Percentiles rank a stretch among this genome's conserved stretches.
phyloP scores from a whole-genome alignment of 2,888 invertebrate species.

The Piscicola geometra region DNA sequence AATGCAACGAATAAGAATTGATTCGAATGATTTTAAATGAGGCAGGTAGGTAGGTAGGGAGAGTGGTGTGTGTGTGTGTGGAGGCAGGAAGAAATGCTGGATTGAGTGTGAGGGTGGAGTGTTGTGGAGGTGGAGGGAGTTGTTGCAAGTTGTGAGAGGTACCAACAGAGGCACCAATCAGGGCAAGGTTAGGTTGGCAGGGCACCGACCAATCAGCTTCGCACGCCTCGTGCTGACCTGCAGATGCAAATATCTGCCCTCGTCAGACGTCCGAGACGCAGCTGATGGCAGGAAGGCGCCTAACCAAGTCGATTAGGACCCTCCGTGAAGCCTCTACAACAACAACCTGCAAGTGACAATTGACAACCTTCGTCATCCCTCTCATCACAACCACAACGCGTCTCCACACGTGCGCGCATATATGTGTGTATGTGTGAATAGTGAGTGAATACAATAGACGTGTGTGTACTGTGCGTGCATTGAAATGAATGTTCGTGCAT shows the following conservation, averaged over 20 bases:
- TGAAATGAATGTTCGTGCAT: too few relatives aligned
- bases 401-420: too few relatives aligned
- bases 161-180: not conserved
- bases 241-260: not conserved
- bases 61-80: not conserved
- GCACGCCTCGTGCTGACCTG: not conserved
- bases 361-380: too few relatives aligned
- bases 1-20: too few relatives aligned
- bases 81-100: not conserved
- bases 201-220: slow-evolving; percentile 5
- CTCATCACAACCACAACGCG: too few relatives aligned
- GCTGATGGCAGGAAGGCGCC: not conserved
- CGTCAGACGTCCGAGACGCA: not conserved
- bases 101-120: not conserved
- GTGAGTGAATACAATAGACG: too few relatives aligned
- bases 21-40: too few relatives aligned
- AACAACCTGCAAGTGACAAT: too few relatives aligned
- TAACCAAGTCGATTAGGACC: slow-evolving; percentile 9
- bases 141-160: not conserved
- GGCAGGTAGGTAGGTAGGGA: too few relatives aligned
- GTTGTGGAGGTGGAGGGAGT: not conserved
- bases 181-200: not conserved
- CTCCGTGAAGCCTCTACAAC: too few relatives aligned
- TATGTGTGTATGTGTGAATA: too few relatives aligned
- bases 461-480: too few relatives aligned